A percentile compares a stretch with the other conserved stretches of the same genome.
These are phyloP conservation scores for Heliconius charithonia DNA, from an alignment of 2,888 invertebrate species.

Conservation along the genomic window DNA sequence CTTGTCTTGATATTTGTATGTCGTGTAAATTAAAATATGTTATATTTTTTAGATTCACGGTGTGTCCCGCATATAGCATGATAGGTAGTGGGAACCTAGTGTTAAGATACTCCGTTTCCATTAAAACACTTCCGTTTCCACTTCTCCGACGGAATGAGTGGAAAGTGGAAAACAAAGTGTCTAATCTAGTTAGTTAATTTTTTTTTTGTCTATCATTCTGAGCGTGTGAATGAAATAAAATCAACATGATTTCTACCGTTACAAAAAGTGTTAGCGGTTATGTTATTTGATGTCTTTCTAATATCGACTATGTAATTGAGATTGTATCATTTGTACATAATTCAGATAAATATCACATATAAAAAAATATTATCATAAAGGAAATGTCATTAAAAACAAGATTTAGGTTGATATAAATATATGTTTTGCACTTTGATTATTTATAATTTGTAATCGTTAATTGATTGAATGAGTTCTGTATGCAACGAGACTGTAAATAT, in stretches of 20 bases:
- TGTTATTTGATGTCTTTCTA: not conserved
- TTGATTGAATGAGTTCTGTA: not conserved
- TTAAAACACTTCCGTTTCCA: too few relatives aligned
- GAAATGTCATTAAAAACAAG: not conserved
- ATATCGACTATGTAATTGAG: not conserved
- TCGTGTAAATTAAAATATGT: not conserved
- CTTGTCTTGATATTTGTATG: not conserved
- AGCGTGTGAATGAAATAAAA: not conserved
- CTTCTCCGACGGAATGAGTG: too few relatives aligned
- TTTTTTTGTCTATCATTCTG: not conserved
- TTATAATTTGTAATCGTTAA: not conserved
- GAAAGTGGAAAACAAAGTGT: too few relatives aligned
- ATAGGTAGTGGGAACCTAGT: too few relatives aligned
- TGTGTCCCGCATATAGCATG: too few relatives aligned
- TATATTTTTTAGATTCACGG: too few relatives aligned
- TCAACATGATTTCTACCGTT: not conserved
- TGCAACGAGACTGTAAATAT: not conserved
- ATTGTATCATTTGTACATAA: not conserved
- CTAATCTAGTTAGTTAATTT: too few relatives aligned
- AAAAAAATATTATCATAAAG: not conserved
- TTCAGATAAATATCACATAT: constrained; percentile 2
- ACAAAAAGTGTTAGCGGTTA: not conserved
- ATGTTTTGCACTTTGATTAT: not conserved
- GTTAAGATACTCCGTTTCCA: too few relatives aligned
- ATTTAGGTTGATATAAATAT: not conserved